Evolutionary conservation across 2,797 vertebrate species (phyloP).

Genomic region (Tenualosa ilisha): DNA sequence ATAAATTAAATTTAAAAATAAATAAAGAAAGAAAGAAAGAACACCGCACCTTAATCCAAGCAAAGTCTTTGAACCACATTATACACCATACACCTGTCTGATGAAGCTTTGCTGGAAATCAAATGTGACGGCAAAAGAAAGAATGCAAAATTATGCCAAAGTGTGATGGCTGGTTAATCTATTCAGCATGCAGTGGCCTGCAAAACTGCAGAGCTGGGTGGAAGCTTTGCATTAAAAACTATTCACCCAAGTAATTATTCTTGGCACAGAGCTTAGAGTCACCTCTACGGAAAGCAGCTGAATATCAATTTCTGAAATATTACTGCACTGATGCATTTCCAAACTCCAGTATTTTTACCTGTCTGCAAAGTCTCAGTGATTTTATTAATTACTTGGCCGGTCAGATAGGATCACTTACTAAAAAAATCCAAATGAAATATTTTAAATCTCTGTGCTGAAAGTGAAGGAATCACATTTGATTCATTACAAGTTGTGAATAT

Average conservation of each 20-base stretch:
- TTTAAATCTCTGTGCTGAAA: not conserved
- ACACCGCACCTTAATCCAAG: not conserved
- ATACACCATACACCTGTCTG: constrained; percentile 36
- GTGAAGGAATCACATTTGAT: not conserved
- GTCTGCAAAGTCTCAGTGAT: not conserved
- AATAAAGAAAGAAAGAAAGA: not conserved
- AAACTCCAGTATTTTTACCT: not conserved
- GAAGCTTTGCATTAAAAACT: constrained; percentile 25
- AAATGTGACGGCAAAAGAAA: constrained; percentile 33
- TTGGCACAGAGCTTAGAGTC: constrained; percentile 16
- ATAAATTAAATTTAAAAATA: not conserved
- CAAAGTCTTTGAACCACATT: not conserved
- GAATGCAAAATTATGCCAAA: constrained; percentile 17
- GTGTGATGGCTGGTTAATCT: constrained; percentile 35
- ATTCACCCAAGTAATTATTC: constrained; percentile 36
- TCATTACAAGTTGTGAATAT: not conserved
- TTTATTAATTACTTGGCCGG: not conserved
- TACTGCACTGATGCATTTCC: not conserved
- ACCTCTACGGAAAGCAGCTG: constrained; percentile 19
- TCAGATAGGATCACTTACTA: not conserved
- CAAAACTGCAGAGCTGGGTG: constrained; percentile 25
- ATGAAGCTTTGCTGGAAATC: constrained; percentile 31
- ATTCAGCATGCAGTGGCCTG: constrained; percentile 33
- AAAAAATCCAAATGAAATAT: not conserved
- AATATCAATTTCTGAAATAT: constrained; percentile 21